phyloP scores from a whole-genome alignment of 1,140 invertebrate genomes.

The Drosophila bocki region DNA sequence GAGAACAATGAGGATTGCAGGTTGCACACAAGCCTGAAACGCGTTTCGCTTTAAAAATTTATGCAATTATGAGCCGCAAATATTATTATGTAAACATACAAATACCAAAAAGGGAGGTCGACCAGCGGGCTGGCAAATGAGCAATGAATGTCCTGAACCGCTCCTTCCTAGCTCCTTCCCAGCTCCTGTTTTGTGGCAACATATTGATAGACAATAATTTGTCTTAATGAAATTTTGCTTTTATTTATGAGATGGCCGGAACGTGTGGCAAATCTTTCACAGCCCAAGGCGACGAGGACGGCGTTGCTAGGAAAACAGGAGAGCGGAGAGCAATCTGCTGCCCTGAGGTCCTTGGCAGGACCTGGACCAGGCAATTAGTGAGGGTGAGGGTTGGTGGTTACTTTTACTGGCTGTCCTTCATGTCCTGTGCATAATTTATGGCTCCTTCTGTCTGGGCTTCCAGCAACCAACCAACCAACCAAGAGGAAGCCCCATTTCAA shows the following conservation, averaged over 20 bases:
- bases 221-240: slow-evolving; percentile 83
- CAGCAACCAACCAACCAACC: background rate
- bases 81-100: slow-evolving; percentile 82
- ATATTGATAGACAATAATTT: slow-evolving; percentile 85
- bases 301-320: slow-evolving; percentile 65
- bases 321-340: slow-evolving; percentile 51
- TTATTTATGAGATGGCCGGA: slow-evolving; percentile 81
- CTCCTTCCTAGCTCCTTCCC: slow-evolving; percentile 1
- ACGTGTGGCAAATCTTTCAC: slow-evolving; percentile 64
- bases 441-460: slow-evolving; percentile 63
- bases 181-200: slow-evolving; percentile 58
- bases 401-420: slow-evolving; percentile 64
- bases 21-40: slow-evolving; percentile 51
- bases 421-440: slow-evolving; percentile 79
- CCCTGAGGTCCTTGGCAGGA: slow-evolving; percentile 36
- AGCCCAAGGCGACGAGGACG: slow-evolving; percentile 19
- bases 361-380: slow-evolving; percentile 70
- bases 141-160: slow-evolving; percentile 32
- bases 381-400: slow-evolving; percentile 30
- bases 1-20: slow-evolving; percentile 38
- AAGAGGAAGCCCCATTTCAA: slow-evolving; percentile 67
- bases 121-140: slow-evolving; percentile 44
- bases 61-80: slow-evolving; percentile 83
- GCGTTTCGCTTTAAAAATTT: slow-evolving; percentile 79
- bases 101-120: slow-evolving; percentile 48